Base-by-base conservation (phyloP, 2,797 vertebrate species). In the Diplodus puntazzo region DNA sequence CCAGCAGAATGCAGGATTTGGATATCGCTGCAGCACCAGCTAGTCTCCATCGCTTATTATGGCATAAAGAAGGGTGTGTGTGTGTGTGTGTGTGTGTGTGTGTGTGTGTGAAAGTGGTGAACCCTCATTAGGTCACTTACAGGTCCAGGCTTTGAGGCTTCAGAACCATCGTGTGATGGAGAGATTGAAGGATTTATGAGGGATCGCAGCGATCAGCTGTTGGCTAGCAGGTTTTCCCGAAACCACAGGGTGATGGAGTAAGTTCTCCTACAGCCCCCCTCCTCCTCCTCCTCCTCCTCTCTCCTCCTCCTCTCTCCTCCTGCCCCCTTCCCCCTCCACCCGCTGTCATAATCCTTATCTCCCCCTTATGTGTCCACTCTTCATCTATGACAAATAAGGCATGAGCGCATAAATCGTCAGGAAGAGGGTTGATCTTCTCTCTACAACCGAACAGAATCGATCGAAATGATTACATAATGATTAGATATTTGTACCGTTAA, bases 1-100 rank as follows among this genome's bases (percentile, higher is more conserved):
- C 84, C 58, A 82, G 86, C 87, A 85, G 85, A 86, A 87, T 81
- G 85, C 87, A 85, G 83, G 79, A 81, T 90, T 87, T 82, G 60
- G 61, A 72, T 81, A 77, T 80, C 49, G 63, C 90, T 90, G 91
- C 91, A 92, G 87, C 78, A 85, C 68, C 69, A 72, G 67, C 79
- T 84, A 67, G 60, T 65, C 76, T 77, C 48, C 57, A 57, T 88
- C 23, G 87, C 69, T 81, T 89, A 63, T 79, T 62, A 73, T 82
- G 64, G 64, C 75, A 69, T 82, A 52, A 66, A 20, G 12, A 76
- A 60, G 76, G 16, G n/a, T n/a, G n/a, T n/a, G n/a, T n/a, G n/a
- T n/a, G n/a, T n/a, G n/a, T n/a, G 76, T 75, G 53, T 69, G 50
- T 78, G 68, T 75, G 68, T 75, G 42, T 73, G 55, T 60, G 74